Evolutionary conservation across 2,113 vertebrate genomes (phyloP).

Genomic region (Alouatta palliata): DNA sequence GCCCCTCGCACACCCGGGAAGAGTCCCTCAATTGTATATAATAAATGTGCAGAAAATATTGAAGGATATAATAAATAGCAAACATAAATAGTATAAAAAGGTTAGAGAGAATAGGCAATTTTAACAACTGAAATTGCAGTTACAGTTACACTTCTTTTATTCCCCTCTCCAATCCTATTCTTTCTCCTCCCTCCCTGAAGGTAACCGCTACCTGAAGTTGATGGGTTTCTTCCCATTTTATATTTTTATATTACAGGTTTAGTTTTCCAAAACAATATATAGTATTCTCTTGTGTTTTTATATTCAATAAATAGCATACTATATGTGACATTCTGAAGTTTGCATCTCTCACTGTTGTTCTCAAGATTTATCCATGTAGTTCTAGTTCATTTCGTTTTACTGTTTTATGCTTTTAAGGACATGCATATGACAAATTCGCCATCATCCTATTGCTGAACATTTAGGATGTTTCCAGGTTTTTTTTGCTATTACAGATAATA

Average conservation of each 20-base stretch:
- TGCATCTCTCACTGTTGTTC: background rate
- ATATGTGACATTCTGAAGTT: background rate
- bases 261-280: background rate
- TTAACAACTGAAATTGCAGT: conserved; percentile 23
- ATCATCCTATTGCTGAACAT: background rate
- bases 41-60: background rate
- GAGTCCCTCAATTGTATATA: background rate
- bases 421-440: background rate
- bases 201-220: background rate
- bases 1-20: too few species aligned
- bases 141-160: background rate
- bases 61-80: background rate
- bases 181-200: background rate
- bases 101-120: background rate
- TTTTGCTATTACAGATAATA: conserved; percentile 8
- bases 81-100: background rate
- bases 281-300: background rate
- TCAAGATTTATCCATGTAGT: background rate
- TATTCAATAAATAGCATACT: background rate
- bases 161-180: background rate
- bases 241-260: conserved; percentile 15
- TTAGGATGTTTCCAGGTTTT: background rate
- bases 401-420: conserved; percentile 35
- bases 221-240: background rate
- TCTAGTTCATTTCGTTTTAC: conserved; percentile 29